phyloP scores from a whole-genome alignment of 2,888 invertebrate species.

The Spodoptera littoralis region DNA sequence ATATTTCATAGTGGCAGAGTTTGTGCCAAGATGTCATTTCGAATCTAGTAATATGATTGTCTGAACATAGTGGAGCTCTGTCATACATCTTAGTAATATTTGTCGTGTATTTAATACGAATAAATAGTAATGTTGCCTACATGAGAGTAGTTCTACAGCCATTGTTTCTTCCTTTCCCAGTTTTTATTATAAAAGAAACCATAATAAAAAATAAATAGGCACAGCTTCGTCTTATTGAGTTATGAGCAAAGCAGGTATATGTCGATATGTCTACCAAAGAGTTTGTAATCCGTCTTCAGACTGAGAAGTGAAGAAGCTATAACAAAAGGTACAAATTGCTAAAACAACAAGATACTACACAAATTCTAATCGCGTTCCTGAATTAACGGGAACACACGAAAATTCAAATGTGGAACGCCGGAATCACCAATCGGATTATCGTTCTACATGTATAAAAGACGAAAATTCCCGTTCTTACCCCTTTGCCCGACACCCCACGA shows the following conservation, averaged over 20 bases:
- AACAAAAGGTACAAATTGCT: slow-evolving; percentile 46
- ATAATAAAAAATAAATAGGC: too few relatives aligned
- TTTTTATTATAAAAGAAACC: too few relatives aligned
- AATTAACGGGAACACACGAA: slow-evolving; percentile 81
- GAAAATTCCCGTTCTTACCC: slow-evolving; percentile 87
- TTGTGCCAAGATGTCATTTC: slow-evolving; percentile 52
- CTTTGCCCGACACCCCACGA: slow-evolving; percentile 70
- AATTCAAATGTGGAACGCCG: slow-evolving; percentile 85
- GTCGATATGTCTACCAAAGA: not conserved
- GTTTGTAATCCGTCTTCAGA: slow-evolving; percentile 1
- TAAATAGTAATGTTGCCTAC: too few relatives aligned
- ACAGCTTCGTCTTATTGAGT: too few relatives aligned
- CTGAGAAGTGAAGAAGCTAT: slow-evolving; percentile 11
- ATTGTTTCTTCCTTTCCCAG: too few relatives aligned
- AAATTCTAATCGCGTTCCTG: slow-evolving; percentile 59
- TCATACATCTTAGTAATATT: slow-evolving; percentile 38
- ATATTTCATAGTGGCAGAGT: slow-evolving; percentile 31
- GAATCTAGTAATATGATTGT: slow-evolving; percentile 45
- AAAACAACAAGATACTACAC: slow-evolving; percentile 70
- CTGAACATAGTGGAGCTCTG: slow-evolving; percentile 30
- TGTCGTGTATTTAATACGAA: slow-evolving; percentile 1
- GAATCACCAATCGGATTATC: slow-evolving; percentile 88
- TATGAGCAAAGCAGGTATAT: too few relatives aligned
- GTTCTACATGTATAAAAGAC: slow-evolving; percentile 88
- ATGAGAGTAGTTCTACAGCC: too few relatives aligned